A percentile compares a stretch with the other conserved stretches of the same genome.
phyloP scores from a whole-genome alignment of 2,113 vertebrate genomes.

The Vulpes lagopus region DNA sequence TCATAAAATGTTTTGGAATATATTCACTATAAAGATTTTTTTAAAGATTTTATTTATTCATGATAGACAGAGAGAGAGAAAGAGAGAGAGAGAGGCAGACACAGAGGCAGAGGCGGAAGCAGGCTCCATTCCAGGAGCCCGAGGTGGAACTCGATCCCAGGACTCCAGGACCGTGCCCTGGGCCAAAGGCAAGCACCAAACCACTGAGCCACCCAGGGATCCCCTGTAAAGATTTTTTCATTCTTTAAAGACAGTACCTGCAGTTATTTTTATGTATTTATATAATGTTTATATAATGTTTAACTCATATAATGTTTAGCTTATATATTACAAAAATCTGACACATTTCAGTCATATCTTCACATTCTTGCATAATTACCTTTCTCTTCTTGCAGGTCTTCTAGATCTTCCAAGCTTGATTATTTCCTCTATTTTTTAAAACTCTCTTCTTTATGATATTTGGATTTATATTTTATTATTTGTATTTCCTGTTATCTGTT shows the following conservation, averaged over 20 bases:
- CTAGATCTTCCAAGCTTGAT: not conserved
- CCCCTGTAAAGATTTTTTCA: not conserved
- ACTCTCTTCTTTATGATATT: not conserved
- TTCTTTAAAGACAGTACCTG: not conserved
- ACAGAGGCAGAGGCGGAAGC: too few species aligned
- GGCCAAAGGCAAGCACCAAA: too few species aligned
- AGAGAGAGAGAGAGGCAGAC: too few species aligned
- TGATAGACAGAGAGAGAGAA: too few species aligned
- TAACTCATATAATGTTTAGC: not conserved
- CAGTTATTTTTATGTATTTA: not conserved
- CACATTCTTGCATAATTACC: not conserved
- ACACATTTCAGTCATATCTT: not conserved
- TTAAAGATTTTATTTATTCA: not conserved
- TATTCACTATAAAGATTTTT: not conserved
- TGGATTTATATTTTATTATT: not conserved
- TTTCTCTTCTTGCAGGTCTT: not conserved
- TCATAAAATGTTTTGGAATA: not conserved
- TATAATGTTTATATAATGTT: not conserved
- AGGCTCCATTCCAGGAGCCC: too few species aligned
- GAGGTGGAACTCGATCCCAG: too few species aligned
- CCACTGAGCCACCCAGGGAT: too few species aligned
- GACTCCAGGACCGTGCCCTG: too few species aligned
- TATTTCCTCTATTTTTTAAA: not conserved
- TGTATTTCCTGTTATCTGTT: not conserved
- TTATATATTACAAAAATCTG: not conserved